Evolutionary conservation across 2,888 invertebrate species (phyloP), one percentile per base, ranked within the genome.

Genomic region (Alloplasta piceator): DNA sequence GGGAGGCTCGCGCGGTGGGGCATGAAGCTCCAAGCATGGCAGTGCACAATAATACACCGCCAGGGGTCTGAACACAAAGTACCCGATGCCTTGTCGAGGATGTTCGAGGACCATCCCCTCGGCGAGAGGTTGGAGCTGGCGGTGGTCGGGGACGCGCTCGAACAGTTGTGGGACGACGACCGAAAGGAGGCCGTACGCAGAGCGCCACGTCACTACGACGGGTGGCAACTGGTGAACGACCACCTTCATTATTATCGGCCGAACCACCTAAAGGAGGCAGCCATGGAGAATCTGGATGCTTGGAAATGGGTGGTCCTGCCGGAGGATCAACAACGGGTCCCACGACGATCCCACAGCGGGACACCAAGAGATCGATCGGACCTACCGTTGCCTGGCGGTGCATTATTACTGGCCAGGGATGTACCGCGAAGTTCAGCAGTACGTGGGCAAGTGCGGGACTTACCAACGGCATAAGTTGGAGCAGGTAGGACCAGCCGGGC

Each of bases 351-450:
- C 86, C 0, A 74, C 81, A 10, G 82, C 86, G 0, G 87, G 85
- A 0, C 88, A 89, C 43, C 41, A 83, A 0, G 88, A 87, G 0
- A 67, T 86, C 0, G 78, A 82, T 0, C 85, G 86, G 41, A 89
- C 85, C 0, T 75, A 75, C 3, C 46, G 43, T 0, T 55, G 82
- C 1, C 55, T 83, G 0, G 38, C 67, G 0, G 12, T 9, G 0
- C 0, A 10, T 0, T 86, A 85, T 39, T 87, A 82, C 50, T 88
- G 86, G 86, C 86, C 86, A 0, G 72, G 74, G 1, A 79, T 84
- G 82, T 58, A 64, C 3, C 52, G 68, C 1, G 84, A 86, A 6
- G 82, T 87, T 0, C 56, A 48, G 0, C 52, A 26, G 0, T 85
- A 82, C 56, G 85, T 89, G 0, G 55, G 80, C 0, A 58, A n/a